Evolutionary conservation across 2,113 vertebrate species (phyloP).

Genomic region (Bos indicus): DNA sequence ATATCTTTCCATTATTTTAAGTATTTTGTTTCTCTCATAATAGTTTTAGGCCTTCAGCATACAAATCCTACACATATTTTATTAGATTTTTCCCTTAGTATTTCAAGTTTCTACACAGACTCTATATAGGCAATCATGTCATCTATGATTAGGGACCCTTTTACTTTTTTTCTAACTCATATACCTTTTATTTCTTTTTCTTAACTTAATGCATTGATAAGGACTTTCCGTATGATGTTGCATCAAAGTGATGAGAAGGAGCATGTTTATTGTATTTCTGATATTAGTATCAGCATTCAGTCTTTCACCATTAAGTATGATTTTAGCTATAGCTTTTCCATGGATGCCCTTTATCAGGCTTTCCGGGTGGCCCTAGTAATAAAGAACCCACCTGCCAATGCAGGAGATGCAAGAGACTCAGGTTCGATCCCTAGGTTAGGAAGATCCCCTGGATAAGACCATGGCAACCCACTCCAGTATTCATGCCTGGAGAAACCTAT

Average conservation of each 20-base stretch:
- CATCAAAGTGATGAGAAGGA: background rate
- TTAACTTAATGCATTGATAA: background rate
- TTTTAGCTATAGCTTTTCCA: background rate
- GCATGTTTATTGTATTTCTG: background rate
- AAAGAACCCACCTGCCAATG: background rate
- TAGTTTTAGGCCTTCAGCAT: background rate
- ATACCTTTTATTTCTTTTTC: background rate
- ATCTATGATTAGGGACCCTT: background rate
- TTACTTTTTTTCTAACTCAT: background rate
- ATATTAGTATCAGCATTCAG: background rate
- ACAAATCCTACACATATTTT: background rate
- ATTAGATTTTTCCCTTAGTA: background rate
- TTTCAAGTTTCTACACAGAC: background rate
- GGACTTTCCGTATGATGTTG: background rate
- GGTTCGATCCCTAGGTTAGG: background rate
- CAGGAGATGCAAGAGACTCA: background rate
- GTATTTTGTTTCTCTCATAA: background rate
- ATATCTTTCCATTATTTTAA: background rate
- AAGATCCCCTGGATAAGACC: background rate
- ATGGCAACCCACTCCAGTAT: background rate
- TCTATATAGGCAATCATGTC: background rate
- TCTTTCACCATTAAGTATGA: background rate
- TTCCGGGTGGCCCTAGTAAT: background rate
- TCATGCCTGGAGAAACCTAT: background rate
- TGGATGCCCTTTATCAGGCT: background rate